Conservation (phyloP, 2,797 vertebrate species). For the Falco columbarius region DNA sequence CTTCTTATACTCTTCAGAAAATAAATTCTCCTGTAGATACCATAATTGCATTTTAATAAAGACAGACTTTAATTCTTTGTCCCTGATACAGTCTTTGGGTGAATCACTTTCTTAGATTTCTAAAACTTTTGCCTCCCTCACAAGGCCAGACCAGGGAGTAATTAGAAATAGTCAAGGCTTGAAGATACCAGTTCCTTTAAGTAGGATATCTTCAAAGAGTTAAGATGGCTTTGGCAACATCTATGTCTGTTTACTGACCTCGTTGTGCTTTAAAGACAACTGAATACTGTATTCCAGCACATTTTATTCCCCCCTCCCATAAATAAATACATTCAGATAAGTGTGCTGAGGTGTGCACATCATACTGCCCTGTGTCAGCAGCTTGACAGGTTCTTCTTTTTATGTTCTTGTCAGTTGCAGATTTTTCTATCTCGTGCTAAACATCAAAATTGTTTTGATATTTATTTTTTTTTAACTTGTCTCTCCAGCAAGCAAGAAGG, state of each 20-base stretch:
- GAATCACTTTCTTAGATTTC: background rate
- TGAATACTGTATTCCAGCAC: slow-evolving; percentile 33
- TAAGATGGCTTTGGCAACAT: slow-evolving; percentile 11
- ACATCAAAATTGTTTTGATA: background rate
- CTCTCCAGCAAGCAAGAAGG: background rate
- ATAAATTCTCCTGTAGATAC: background rate
- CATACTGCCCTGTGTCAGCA: background rate
- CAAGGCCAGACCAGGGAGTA: background rate
- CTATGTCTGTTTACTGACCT: slow-evolving; percentile 6
- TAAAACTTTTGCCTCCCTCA: background rate
- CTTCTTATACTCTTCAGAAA: background rate
- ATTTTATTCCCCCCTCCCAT: background rate
- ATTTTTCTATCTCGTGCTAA: background rate
- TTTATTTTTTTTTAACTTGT: background rate
- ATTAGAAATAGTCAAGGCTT: background rate
- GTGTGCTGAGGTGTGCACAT: background rate
- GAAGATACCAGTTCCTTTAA: background rate
- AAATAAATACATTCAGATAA: background rate
- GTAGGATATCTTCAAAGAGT: background rate
- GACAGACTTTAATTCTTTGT: background rate
- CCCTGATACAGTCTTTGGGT: background rate
- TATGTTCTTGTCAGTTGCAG: background rate
- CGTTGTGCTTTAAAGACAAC: background rate
- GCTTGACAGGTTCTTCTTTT: background rate
- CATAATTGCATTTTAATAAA: background rate